Evolutionary conservation across 1,140 invertebrate genomes (phyloP).

Genomic region (Trachymyrmex cornetzi): DNA sequence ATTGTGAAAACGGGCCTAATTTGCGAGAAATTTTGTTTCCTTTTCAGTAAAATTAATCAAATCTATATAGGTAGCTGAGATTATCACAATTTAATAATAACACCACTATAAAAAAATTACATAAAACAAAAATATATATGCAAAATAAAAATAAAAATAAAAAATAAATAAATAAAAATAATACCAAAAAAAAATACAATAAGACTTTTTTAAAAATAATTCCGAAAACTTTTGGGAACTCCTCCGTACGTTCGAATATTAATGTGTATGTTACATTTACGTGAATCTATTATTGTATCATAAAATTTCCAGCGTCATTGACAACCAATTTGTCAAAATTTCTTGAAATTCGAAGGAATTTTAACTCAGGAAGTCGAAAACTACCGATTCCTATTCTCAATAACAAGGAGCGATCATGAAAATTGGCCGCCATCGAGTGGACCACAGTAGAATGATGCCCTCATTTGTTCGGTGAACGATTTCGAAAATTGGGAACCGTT

Average conservation of each 20-base stretch:
- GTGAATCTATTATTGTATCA: background rate
- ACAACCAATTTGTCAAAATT: background rate
- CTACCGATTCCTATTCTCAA: background rate
- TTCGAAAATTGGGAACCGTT: slow-evolving; percentile 37
- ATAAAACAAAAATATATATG: too few species aligned
- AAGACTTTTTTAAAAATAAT: background rate
- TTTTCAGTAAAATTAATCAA: too few species aligned
- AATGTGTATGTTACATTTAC: background rate
- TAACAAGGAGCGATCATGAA: background rate
- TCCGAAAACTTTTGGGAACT: background rate
- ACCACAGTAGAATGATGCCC: background rate
- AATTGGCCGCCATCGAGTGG: slow-evolving; percentile 18
- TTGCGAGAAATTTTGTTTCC: too few species aligned
- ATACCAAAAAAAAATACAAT: too few species aligned
- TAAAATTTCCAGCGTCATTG: background rate
- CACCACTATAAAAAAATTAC: too few species aligned
- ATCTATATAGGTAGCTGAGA: too few species aligned
- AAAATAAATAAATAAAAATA: too few species aligned
- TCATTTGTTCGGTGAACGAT: slow-evolving; percentile 36
- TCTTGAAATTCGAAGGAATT: background rate
- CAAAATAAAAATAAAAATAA: too few species aligned
- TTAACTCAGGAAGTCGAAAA: background rate
- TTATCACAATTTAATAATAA: too few species aligned
- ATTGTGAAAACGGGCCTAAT: too few species aligned
- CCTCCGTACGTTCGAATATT: background rate